phyloP scores from a whole-genome alignment of 2,888 invertebrate genomes.

The Epirrhoe alternata region DNA sequence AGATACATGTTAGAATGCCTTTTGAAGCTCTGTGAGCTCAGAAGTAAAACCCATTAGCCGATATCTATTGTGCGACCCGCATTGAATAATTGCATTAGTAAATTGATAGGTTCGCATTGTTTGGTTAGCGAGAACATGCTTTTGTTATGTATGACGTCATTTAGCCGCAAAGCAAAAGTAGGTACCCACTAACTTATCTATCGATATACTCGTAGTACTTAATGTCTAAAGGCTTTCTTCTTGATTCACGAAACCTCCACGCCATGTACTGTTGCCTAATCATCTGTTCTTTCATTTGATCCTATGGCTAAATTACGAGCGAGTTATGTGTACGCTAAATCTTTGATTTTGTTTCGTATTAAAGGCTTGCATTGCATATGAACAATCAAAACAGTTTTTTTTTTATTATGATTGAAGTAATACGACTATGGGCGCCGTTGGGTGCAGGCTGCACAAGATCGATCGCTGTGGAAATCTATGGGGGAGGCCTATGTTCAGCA shows the following conservation, averaged over 20 bases:
- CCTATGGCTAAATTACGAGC: too few species aligned
- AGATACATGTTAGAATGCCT: background rate
- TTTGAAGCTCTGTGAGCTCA: conserved; percentile 7
- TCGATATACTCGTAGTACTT: background rate
- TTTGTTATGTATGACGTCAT: background rate
- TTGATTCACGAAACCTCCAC: background rate
- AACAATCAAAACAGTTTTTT: too few species aligned
- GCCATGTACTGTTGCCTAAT: too few species aligned
- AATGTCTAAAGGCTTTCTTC: background rate
- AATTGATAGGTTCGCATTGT: conserved; percentile 19
- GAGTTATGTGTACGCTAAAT: too few species aligned
- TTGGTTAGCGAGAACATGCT: conserved; percentile 6
- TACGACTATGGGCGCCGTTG: too few species aligned
- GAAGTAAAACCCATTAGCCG: background rate
- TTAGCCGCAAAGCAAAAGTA: background rate
- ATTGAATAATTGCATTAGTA: conserved; percentile 19
- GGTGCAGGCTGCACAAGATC: too few species aligned
- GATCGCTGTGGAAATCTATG: too few species aligned
- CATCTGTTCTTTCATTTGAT: too few species aligned
- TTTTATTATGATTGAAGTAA: background rate
- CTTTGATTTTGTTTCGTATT: too few species aligned
- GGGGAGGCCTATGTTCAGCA: too few species aligned
- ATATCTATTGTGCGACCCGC: conserved; percentile 20
- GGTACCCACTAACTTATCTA: background rate
- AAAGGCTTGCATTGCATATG: too few species aligned